phyloP scores from a whole-genome alignment of 2,888 invertebrate species.

The Hydropsyche betteni region DNA sequence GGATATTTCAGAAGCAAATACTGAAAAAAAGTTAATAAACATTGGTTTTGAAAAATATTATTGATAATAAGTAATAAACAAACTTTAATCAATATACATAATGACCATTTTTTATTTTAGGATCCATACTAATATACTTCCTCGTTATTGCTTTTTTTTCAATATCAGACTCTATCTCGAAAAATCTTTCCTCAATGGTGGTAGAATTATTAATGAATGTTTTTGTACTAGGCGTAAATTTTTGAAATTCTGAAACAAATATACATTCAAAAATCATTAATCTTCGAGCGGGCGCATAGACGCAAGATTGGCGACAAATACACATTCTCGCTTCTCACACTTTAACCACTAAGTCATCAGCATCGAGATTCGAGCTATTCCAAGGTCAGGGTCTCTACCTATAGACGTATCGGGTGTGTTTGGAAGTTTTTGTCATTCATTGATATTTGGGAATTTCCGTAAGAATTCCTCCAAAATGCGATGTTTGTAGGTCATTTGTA shows the following conservation, averaged over 20 bases:
- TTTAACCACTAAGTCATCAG: too few species aligned
- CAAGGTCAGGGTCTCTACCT: too few species aligned
- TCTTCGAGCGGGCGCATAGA: too few species aligned
- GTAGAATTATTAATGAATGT: conserved; percentile 53
- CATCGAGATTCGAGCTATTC: too few species aligned
- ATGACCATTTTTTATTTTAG: conserved; percentile 70
- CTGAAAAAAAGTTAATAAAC: conserved; percentile 60
- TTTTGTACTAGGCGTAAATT: conserved; percentile 55
- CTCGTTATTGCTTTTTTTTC: conserved; percentile 82
- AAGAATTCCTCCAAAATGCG: too few species aligned
- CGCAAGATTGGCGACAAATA: too few species aligned
- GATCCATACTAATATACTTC: conserved; percentile 80
- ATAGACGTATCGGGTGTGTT: too few species aligned
- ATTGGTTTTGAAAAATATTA: not conserved
- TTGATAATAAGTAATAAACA: conserved; percentile 9
- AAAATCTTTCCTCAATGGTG: conserved; percentile 79
- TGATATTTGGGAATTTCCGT: too few species aligned
- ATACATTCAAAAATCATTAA: too few species aligned
- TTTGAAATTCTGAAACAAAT: conserved; percentile 23
- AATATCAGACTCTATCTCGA: conserved; percentile 88
- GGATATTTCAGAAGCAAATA: conserved; percentile 81
- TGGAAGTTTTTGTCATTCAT: too few species aligned
- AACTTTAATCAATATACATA: conserved; percentile 45
- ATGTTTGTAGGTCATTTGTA: too few species aligned
- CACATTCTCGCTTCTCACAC: too few species aligned